Percentiles rank a stretch among this genome's conserved stretches.
Conservation (phyloP, 2,113 vertebrate genomes). For the Colaptes auratus region DNA sequence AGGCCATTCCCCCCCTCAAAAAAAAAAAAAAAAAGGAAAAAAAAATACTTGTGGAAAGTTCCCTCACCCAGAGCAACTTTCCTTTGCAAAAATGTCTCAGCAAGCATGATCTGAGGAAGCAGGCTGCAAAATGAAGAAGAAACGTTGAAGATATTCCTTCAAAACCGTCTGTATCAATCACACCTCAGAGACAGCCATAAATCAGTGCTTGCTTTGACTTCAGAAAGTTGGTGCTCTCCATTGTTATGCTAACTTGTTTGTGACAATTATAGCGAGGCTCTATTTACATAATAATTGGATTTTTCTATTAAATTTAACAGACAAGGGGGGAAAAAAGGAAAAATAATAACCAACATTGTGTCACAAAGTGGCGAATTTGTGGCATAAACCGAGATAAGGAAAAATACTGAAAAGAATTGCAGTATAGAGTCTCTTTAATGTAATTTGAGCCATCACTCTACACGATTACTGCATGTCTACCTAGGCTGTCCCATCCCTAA, state of each 20-base stretch:
- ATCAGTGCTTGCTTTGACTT: constrained; percentile 63
- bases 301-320: constrained; percentile 68
- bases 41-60: constrained; percentile 57
- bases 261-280: constrained; percentile 57
- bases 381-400: background rate
- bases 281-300: constrained; percentile 75
- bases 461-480: background rate
- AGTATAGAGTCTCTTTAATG: background rate
- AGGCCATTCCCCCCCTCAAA: background rate
- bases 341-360: background rate
- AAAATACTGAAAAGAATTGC: background rate
- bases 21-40: background rate
- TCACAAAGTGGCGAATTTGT: constrained; percentile 21
- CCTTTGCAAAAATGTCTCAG: background rate
- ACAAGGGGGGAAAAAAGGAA: background rate
- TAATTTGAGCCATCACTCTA: background rate
- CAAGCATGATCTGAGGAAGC: constrained; percentile 6
- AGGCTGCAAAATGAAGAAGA: background rate
- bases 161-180: constrained; percentile 50
- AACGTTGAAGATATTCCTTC: constrained; percentile 39
- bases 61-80: constrained; percentile 45
- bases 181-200: constrained; percentile 55
- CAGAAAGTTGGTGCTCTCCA: constrained; percentile 36
- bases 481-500: background rate
- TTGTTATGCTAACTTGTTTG: constrained; percentile 67